Evolutionary conservation across 2,113 vertebrate species (phyloP), one percentile per base, ranked within the genome.

Genomic region (Channa argus): DNA sequence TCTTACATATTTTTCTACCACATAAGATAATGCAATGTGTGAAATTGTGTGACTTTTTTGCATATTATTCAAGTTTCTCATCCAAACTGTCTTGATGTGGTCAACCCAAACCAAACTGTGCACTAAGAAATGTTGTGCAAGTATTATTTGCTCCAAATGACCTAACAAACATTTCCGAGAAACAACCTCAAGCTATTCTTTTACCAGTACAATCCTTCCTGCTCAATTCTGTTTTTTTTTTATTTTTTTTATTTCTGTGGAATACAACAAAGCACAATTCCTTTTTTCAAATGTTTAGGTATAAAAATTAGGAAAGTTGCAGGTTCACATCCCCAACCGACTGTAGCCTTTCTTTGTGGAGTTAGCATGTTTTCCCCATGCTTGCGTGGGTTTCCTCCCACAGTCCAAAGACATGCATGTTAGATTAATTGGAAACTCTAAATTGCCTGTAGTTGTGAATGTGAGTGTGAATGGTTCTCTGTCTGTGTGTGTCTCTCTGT

Each of bases 151-250:
- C 14, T 63, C 15, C 38, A 10, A 73, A 46, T 76, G 74, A 80
- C 68, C 61, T 37, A 2, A 41, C 45, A 80, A 65, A 51, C 15
- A 10, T 63, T 50, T 60, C 41, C 56, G 39, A 64, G 54, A 79
- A 84, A 84, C 76, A 88, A 38, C 67, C 70, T 45, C 24, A 39
- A 66, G 60, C 74, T 38, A n/a, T 83, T 77, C 49, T 62, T 68
- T 66, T 63, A 44, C 43, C 53, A 59, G 45, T 55, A 39, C 33
- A 15, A 15, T 68, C 37, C 13, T 14, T 51, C 38, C n/a, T 67
- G 63, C 45, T 58, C 34, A 34, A 43, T n/a, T 37, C 45, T 24
- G 1, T 52, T 47, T 54, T 44, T 50, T 52, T 15, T 8, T 24
- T 6, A 39, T 51, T n/a, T 7, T 34, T 5, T 41, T 41, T 7